Conservation (phyloP, 2,113 vertebrate species). For the Phyllostomus hastatus region DNA sequence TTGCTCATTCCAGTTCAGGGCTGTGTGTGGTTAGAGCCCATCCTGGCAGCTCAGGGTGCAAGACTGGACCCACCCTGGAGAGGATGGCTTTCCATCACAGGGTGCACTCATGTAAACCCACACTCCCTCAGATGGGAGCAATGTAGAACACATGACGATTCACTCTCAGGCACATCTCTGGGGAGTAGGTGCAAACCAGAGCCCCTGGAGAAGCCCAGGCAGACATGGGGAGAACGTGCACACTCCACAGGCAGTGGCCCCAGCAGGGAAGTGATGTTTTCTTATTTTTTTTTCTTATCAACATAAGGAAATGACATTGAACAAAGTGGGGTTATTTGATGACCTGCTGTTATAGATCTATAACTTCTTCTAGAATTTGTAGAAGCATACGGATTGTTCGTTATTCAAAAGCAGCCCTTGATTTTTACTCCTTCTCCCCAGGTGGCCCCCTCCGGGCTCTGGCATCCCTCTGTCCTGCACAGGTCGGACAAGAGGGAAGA, state of each 20-base stretch:
- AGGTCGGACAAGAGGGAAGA: not conserved
- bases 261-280: not conserved
- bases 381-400: not conserved
- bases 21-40: not conserved
- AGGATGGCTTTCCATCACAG: not conserved
- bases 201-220: not conserved
- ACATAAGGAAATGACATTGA: not conserved
- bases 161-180: not conserved
- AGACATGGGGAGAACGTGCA: not conserved
- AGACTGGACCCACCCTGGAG: not conserved
- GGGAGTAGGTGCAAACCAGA: not conserved
- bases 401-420: constrained; percentile 38
- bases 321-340: not conserved
- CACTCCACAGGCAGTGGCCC: not conserved
- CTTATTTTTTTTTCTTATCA: not conserved
- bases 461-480: not conserved
- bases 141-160: not conserved
- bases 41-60: too few relatives aligned
- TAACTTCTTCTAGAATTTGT: not conserved
- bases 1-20: not conserved
- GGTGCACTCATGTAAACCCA: not conserved
- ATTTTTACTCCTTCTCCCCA: not conserved
- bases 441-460: not conserved
- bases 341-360: not conserved
- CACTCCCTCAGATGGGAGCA: too few relatives aligned